Conservation (phyloP, 2,888 invertebrate species). For the Tipula lateralis region DNA sequence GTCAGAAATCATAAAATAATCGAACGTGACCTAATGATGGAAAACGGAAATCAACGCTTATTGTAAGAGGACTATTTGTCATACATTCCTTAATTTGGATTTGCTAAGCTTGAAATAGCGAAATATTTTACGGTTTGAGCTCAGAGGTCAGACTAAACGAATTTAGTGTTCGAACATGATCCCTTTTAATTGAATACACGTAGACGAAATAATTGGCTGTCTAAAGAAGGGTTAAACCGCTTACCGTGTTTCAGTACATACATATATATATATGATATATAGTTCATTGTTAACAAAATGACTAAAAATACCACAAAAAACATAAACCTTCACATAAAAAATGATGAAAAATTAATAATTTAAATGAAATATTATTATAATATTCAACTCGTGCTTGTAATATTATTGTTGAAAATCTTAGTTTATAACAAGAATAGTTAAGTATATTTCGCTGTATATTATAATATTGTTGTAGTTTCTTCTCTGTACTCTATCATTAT, state of each 20-base stretch:
- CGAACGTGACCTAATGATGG: too few species aligned
- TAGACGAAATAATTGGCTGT: neutral
- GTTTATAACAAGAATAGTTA: neutral
- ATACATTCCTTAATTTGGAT: too few species aligned
- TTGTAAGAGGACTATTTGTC: too few species aligned
- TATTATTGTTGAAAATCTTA: neutral
- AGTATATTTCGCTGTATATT: neutral
- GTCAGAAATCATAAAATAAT: too few species aligned
- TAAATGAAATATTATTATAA: constrained; percentile 1
- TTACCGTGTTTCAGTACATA: neutral
- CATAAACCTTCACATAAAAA: neutral
- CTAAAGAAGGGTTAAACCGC: neutral
- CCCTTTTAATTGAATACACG: too few species aligned
- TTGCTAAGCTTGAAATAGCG: too few species aligned
- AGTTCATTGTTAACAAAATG: neutral
- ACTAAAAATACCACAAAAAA: neutral
- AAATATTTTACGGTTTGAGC: too few species aligned
- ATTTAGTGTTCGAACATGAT: too few species aligned
- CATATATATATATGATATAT: too few species aligned
- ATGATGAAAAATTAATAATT: neutral
- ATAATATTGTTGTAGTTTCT: neutral
- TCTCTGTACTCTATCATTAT: neutral
- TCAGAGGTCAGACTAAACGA: too few species aligned
- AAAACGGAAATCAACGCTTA: too few species aligned
- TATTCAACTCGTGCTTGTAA: neutral